Evolutionary conservation across 2,888 invertebrate species (phyloP), one percentile per base, ranked within the genome.

Genomic region (Crossocerus cetratus): DNA sequence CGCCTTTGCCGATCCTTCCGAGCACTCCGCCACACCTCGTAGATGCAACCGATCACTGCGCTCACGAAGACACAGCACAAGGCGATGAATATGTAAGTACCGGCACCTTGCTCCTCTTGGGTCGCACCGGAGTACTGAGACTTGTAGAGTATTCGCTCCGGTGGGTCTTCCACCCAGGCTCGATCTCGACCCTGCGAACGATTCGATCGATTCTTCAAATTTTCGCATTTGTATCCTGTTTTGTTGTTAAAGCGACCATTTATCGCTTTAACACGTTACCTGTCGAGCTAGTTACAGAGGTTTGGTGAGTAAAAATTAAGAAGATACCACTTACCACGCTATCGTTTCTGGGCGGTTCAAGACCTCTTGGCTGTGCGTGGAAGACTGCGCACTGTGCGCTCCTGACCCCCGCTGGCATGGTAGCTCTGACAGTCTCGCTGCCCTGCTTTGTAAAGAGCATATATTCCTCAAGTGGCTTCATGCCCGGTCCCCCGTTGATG

Each of bases 381-480:
- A 97, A 97, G 1, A 95, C 93, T 5, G 96, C 96, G 89, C 97
- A 97, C 84, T 96, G 96, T 0, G 96, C 96, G 86, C 96, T 96
- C 70, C 96, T 92, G 0, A 97, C 95, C 0, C 97, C 97, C 82
- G 95, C 95, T 0, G 96, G 94, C 87, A 96, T 96, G 13, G 96
- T 95, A n/a, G 96, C 96, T 69, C 96, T 94, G 21, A 97, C 96
- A 80, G 95, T 95, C 87, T 96, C 96, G 21, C 95, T 94, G 65
- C 95, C 96, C 14, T 94, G 94, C 83, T 96, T 95, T 2, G 96
- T 96, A 88, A 96, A 97, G n/a, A 96, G 91, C 96, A 97, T 97
- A 90, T 97, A 97, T 86, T 97, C 97, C 90, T 97, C 97, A 59
- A 97, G 90, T 0, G 97, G 97, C 85, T 96, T 96, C 95, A 97